Conservation (phyloP, 2,797 vertebrate species). For the Sebastiscus tertius region DNA sequence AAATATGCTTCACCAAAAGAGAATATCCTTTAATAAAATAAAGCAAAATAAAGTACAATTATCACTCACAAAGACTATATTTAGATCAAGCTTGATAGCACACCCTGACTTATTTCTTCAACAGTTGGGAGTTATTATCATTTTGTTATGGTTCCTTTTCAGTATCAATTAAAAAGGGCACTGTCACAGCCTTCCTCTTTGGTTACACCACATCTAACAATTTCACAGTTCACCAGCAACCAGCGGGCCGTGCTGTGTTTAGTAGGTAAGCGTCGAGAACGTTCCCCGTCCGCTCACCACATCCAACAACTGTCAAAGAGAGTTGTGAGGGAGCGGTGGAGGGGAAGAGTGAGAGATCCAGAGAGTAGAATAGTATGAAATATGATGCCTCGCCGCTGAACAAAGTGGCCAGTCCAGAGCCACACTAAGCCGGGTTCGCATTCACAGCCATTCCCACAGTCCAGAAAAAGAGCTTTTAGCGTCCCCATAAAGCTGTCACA, state of each 20-base stretch:
- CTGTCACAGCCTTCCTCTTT: not conserved
- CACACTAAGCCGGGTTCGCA: not conserved
- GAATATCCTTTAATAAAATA: not conserved
- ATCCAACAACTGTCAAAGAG: constrained; percentile 15
- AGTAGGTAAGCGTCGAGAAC: constrained; percentile 24
- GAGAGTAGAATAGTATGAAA: constrained; percentile 41
- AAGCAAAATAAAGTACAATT: no score
- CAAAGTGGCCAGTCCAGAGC: constrained; percentile 23
- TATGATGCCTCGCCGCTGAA: constrained; percentile 18
- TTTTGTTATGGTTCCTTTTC: not conserved
- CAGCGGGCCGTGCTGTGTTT: constrained; percentile 53
- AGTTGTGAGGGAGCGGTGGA: not conserved
- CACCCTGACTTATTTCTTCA: not conserved
- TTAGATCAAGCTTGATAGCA: not conserved
- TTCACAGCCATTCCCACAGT: constrained; percentile 17
- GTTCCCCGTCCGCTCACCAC: constrained; percentile 21
- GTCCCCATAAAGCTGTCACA: constrained; percentile 24
- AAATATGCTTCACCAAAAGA: not conserved
- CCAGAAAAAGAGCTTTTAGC: constrained; percentile 15
- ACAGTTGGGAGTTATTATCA: not conserved
- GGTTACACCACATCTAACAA: not conserved
- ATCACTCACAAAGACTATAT: not conserved
- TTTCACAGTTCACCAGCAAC: not conserved
- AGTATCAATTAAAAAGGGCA: not conserved
- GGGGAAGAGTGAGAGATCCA: not conserved